These are phyloP conservation scores for Byasa hedistus DNA, from an alignment of 2,888 invertebrate genomes.

Conservation along the genomic window DNA sequence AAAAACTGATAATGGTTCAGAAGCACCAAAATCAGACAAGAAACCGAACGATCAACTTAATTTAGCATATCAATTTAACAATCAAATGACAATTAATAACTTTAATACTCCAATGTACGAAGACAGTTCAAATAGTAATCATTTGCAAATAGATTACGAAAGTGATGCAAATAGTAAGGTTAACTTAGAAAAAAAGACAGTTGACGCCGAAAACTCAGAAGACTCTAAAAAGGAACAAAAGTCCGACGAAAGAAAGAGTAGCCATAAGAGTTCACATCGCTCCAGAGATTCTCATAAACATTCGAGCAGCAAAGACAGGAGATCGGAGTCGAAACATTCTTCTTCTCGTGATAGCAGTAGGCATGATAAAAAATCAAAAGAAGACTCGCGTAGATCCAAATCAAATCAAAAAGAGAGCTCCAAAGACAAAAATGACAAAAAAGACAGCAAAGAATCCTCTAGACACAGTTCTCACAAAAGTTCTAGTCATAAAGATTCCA, in stretches of 20 bases:
- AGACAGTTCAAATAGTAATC: slow-evolving; percentile 72
- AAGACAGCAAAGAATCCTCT: slow-evolving; percentile 65
- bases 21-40: slow-evolving; percentile 51
- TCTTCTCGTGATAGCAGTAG: slow-evolving; percentile 62
- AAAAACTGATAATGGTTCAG: slow-evolving; percentile 49
- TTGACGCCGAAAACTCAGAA: slow-evolving; percentile 58
- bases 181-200: slow-evolving; percentile 57
- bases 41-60: slow-evolving; percentile 53
- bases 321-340: slow-evolving; percentile 64
- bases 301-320: slow-evolving; percentile 66
- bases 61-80: slow-evolving; percentile 62
- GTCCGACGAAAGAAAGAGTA: slow-evolving; percentile 57
- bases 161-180: slow-evolving; percentile 73
- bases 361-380: slow-evolving; percentile 64
- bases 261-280: slow-evolving; percentile 64
- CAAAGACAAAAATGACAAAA: slow-evolving; percentile 59
- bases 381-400: slow-evolving; percentile 61
- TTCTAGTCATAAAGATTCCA: slow-evolving; percentile 61
- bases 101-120: slow-evolving; percentile 67
- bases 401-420: slow-evolving; percentile 59
- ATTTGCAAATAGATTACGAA: slow-evolving; percentile 71
- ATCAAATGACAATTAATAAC: slow-evolving; percentile 65
- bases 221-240: slow-evolving; percentile 62
- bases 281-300: slow-evolving; percentile 68
- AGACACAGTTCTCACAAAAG: slow-evolving; percentile 66